A percentile compares a stretch with the other conserved stretches of the same genome.
Evolutionary conservation across 2,888 invertebrate genomes (phyloP).

Genomic region (Polyommatus iphigenia): DNA sequence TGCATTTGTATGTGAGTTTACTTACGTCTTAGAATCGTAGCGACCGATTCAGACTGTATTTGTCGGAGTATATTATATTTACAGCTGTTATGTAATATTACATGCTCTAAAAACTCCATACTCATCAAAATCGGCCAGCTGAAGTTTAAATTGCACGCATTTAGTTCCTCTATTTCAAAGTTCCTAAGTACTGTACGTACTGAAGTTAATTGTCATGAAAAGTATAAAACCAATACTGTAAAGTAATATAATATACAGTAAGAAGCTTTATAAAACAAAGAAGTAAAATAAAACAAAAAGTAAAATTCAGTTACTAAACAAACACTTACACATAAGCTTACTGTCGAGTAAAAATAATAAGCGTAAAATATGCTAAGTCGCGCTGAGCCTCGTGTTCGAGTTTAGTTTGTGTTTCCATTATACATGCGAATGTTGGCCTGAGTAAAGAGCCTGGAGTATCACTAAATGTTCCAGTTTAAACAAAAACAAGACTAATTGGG

Average conservation of each 20-base stretch:
- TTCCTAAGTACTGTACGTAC: too few relatives aligned
- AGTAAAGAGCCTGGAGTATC: neutral
- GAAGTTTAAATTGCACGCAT: too few relatives aligned
- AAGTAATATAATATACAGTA: neutral
- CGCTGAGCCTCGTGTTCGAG: neutral
- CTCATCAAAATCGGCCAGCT: too few relatives aligned
- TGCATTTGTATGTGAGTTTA: neutral
- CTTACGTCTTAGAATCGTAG: neutral
- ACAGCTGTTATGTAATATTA: too few relatives aligned
- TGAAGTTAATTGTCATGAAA: too few relatives aligned
- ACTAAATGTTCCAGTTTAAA: neutral
- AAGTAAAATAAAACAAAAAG: neutral
- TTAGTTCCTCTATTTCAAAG: too few relatives aligned
- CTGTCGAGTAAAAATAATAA: neutral
- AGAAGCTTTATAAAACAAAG: neutral
- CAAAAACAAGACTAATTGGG: neutral
- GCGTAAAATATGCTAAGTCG: constrained; percentile 16
- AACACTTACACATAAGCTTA: neutral
- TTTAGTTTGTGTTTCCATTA: constrained; percentile 3
- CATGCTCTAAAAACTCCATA: too few relatives aligned
- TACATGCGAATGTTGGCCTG: neutral
- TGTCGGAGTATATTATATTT: neutral
- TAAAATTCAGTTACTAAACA: neutral
- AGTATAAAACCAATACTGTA: too few relatives aligned
- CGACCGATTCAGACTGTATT: neutral